Conservation (phyloP, 2,888 invertebrate species). For the Pherbina coryleti region DNA sequence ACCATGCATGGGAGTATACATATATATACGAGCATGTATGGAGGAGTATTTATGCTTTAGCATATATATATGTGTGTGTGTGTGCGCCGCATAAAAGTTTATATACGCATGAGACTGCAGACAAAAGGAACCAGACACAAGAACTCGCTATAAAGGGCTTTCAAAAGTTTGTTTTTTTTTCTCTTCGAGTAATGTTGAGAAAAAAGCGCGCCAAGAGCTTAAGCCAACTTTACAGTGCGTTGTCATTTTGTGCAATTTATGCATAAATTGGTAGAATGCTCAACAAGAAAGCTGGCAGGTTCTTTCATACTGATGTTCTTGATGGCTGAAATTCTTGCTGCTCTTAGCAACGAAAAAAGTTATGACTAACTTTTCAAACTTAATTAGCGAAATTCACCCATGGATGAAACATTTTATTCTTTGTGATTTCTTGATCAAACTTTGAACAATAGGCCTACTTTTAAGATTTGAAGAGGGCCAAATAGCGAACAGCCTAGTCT, state of each 20-base stretch:
- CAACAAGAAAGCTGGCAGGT: neutral
- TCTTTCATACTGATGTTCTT: neutral
- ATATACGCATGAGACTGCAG: constrained; percentile 7
- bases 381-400: constrained; percentile 1
- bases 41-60: too few species aligned
- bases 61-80: neutral
- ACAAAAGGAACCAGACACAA: constrained; percentile 8
- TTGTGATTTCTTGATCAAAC: too few species aligned
- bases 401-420: neutral
- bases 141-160: neutral
- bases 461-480: too few species aligned
- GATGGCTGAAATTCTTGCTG: neutral
- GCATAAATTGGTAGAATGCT: neutral
- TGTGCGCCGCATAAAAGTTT: neutral
- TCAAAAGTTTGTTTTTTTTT: neutral
- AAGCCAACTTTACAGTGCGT: neutral
- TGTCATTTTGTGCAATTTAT: constrained; percentile 9
- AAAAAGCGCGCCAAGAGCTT: constrained; percentile 6
- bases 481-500: too few species aligned
- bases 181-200: neutral
- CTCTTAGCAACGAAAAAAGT: neutral
- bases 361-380: constrained; percentile 6
- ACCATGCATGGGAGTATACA: neutral
- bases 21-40: neutral
- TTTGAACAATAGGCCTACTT: too few species aligned